Evolutionary conservation across 2,797 vertebrate species (phyloP).

Genomic region (Pseudopleuronectes americanus): DNA sequence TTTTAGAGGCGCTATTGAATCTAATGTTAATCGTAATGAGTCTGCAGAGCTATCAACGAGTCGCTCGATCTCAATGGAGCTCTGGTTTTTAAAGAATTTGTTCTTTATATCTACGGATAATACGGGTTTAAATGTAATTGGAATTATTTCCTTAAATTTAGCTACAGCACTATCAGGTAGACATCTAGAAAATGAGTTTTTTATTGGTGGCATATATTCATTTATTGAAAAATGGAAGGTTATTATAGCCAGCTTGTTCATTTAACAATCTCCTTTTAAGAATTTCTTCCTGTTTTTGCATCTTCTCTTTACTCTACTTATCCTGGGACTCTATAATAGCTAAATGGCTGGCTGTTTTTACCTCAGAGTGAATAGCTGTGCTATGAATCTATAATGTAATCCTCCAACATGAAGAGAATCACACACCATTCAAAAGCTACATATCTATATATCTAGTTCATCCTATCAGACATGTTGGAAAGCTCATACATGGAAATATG

Average conservation of each 20-base stretch:
- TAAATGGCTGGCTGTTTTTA: constrained; percentile 54
- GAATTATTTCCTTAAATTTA: too few relatives aligned
- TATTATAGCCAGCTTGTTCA: background rate
- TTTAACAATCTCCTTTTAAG: background rate
- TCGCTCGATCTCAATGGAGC: too few relatives aligned
- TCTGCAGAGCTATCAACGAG: too few relatives aligned
- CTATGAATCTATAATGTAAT: constrained; percentile 81
- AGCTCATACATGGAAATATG: constrained; percentile 64
- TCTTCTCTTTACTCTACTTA: constrained; percentile 19
- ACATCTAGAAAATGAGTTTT: too few relatives aligned
- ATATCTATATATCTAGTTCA: constrained; percentile 59
- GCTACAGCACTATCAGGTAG: too few relatives aligned
- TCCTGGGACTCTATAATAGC: constrained; percentile 44
- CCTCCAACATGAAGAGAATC: constrained; percentile 63
- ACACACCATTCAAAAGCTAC: constrained; percentile 72
- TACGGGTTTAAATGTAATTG: too few relatives aligned
- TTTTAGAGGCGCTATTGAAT: too few relatives aligned
- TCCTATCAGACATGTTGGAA: constrained; percentile 61
- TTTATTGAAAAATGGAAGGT: too few relatives aligned
- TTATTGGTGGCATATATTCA: too few relatives aligned
- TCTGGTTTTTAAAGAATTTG: too few relatives aligned
- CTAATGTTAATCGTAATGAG: too few relatives aligned
- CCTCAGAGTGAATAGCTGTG: constrained; percentile 53
- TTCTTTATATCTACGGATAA: too few relatives aligned
- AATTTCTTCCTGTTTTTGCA: constrained; percentile 24